Percentiles rank a stretch among this genome's conserved stretches.
Evolutionary conservation across 2,888 invertebrate species (phyloP).

Genomic region (Rhagonycha fulva): DNA sequence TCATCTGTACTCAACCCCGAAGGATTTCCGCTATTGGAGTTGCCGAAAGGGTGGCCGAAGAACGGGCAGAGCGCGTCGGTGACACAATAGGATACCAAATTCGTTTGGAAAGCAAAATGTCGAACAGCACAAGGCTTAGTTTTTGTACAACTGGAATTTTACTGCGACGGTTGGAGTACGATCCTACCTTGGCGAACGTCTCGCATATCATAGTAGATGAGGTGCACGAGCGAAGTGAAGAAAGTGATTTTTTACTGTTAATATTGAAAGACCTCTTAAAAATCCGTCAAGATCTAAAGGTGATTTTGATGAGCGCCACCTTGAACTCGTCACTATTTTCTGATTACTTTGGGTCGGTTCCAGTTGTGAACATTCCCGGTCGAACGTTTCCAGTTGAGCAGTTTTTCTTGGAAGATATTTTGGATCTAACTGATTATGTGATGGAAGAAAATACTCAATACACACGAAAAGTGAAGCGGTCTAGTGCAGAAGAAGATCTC

Average conservation of each 20-base stretch:
- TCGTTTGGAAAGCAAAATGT: slow-evolving; percentile 77
- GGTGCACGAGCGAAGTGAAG: slow-evolving; percentile 90
- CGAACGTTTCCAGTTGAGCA: slow-evolving; percentile 85
- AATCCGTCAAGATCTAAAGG: slow-evolving; percentile 73
- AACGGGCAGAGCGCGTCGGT: slow-evolving; percentile 79
- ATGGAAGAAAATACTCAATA: slow-evolving; percentile 67
- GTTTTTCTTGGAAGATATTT: slow-evolving; percentile 78
- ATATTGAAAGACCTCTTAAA: slow-evolving; percentile 77
- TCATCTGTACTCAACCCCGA: slow-evolving; percentile 91
- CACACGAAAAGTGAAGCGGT: slow-evolving; percentile 67
- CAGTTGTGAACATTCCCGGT: slow-evolving; percentile 81
- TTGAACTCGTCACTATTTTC: slow-evolving; percentile 85
- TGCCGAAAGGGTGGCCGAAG: slow-evolving; percentile 88
- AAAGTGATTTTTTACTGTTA: slow-evolving; percentile 87
- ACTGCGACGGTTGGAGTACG: slow-evolving; percentile 79
- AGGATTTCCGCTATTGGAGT: slow-evolving; percentile 91
- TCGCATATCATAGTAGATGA: slow-evolving; percentile 90
- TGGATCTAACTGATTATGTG: slow-evolving; percentile 67
- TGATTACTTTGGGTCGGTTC: slow-evolving; percentile 79
- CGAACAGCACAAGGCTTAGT: slow-evolving; percentile 76
- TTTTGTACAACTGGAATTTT: slow-evolving; percentile 95
- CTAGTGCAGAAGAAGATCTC: slow-evolving; percentile 64
- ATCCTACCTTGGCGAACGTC: slow-evolving; percentile 73
- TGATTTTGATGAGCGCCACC: slow-evolving; percentile 93
- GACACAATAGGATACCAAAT: slow-evolving; percentile 74